Percentiles rank a stretch among this genome's conserved stretches.
phyloP scores from a whole-genome alignment of 2,113 vertebrate genomes.

The Xenopus laevis region DNA sequence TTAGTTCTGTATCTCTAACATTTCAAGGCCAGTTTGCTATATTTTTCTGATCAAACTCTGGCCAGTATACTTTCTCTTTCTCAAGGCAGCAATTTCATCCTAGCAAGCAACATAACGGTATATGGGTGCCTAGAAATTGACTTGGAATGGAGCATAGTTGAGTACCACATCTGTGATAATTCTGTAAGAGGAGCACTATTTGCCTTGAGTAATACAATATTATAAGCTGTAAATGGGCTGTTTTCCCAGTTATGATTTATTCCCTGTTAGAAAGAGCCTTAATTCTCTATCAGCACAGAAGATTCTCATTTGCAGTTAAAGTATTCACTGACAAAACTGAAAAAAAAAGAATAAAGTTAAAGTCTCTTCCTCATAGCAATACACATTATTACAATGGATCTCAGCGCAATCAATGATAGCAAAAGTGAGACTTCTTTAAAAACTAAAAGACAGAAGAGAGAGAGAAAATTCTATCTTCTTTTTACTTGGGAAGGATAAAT shows the following conservation, averaged over 20 bases:
- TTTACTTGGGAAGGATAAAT: no score
- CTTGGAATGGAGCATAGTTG: conserved; percentile 47
- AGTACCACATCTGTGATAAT: conserved; percentile 43
- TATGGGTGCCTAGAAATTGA: conserved; percentile 49
- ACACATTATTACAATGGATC: no score
- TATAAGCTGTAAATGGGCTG: conserved; percentile 42
- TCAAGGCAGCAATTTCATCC: neutral
- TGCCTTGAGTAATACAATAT: conserved; percentile 31
- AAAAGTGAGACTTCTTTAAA: no score
- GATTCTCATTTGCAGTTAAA: neutral
- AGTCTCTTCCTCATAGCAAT: no score
- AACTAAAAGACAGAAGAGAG: no score
- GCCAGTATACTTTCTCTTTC: neutral
- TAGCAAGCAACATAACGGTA: conserved; percentile 42
- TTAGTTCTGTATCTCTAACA: no score
- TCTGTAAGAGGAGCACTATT: conserved; percentile 47
- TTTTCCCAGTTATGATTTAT: conserved; percentile 16
- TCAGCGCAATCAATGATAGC: no score
- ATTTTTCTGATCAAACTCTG: neutral
- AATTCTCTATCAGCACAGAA: neutral
- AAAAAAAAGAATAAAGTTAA: no score
- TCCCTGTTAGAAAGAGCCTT: neutral
- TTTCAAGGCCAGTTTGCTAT: neutral
- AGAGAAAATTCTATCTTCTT: no score
- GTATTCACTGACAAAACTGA: neutral